Conservation (phyloP, 2,113 vertebrate genomes). For the Oplegnathus fasciatus region DNA sequence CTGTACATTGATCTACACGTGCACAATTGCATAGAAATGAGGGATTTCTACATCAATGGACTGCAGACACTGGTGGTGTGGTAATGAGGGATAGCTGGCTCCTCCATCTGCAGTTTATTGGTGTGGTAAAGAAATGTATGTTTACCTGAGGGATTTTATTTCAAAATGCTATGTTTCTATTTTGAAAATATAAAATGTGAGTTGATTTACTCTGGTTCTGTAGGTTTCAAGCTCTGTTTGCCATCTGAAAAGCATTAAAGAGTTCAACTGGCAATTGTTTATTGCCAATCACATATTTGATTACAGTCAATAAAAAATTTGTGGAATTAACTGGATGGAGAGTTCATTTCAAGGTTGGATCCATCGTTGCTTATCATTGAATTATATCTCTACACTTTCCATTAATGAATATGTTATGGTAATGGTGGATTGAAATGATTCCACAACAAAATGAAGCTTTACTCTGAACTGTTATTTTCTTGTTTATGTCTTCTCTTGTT, state of each 20-base stretch:
- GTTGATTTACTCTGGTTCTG: neutral
- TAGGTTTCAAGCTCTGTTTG: neutral
- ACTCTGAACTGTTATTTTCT: neutral
- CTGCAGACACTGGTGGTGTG: slow-evolving; percentile 10
- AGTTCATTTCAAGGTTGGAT: slow-evolving; percentile 2
- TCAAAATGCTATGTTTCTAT: neutral
- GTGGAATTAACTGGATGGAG: neutral
- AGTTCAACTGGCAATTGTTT: neutral
- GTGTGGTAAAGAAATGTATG: no score
- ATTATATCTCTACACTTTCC: neutral
- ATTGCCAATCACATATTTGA: neutral
- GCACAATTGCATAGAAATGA: slow-evolving; percentile 35
- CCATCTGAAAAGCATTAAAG: neutral
- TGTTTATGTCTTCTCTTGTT: neutral
- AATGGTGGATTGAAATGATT: neutral
- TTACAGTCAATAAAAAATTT: neutral
- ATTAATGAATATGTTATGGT: neutral
- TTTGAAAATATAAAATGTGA: neutral
- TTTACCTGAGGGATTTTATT: neutral
- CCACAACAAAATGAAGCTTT: neutral
- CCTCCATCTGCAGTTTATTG: neutral
- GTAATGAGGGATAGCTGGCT: neutral
- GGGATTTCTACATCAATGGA: slow-evolving; percentile 59
- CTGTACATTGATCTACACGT: slow-evolving; percentile 65
- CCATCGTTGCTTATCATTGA: neutral